Evolutionary conservation across 2,888 invertebrate genomes (phyloP).

Genomic region (Ellobium chinense): DNA sequence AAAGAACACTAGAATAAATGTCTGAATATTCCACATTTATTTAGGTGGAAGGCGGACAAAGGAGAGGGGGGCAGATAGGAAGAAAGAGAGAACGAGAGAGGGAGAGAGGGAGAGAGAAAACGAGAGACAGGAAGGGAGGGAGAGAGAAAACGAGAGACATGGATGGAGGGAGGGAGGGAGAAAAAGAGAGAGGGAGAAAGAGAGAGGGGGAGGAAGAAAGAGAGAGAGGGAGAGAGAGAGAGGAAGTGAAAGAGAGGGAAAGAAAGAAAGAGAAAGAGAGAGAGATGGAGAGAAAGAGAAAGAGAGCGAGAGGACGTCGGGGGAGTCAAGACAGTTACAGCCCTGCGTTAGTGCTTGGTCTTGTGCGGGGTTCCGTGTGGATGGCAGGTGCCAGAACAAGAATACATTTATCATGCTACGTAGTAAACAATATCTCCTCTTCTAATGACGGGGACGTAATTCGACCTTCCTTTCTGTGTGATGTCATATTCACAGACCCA

Average conservation of each 20-base stretch:
- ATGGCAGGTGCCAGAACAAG: too few relatives aligned
- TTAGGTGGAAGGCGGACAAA: too few relatives aligned
- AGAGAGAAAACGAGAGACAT: background rate
- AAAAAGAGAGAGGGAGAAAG: background rate
- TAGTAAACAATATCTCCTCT: too few relatives aligned
- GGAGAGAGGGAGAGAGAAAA: background rate
- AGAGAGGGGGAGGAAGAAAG: background rate
- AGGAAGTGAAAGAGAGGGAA: background rate
- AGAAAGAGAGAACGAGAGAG: background rate
- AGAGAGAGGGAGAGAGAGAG: background rate
- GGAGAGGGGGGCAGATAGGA: background rate
- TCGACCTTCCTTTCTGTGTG: too few relatives aligned
- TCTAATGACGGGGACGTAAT: too few relatives aligned
- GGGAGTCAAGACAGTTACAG: too few relatives aligned
- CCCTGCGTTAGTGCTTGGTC: too few relatives aligned
- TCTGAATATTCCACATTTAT: too few relatives aligned
- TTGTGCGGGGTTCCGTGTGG: too few relatives aligned
- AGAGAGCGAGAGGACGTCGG: background rate
- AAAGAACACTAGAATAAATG: too few relatives aligned
- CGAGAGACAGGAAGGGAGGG: background rate
- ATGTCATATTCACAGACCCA: too few relatives aligned
- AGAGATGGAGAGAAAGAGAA: background rate
- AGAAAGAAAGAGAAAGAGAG: slow-evolving; percentile 8
- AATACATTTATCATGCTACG: too few relatives aligned
- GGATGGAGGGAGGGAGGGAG: background rate